Percentiles rank a stretch among this genome's conserved stretches.
Evolutionary conservation across 2,888 invertebrate genomes (phyloP).

Genomic region (Neoitamus cyanurus): DNA sequence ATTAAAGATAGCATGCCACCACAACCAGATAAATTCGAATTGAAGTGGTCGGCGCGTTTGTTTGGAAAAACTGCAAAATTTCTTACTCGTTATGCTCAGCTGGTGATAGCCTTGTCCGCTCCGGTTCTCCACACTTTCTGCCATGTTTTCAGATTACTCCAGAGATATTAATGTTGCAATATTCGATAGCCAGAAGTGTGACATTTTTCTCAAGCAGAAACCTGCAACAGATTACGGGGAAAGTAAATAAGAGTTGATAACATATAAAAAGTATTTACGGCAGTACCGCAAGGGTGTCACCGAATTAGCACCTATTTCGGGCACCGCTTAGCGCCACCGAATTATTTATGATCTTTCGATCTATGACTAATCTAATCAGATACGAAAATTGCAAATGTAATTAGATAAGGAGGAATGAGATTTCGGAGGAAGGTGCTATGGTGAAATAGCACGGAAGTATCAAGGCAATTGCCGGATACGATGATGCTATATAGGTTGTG

Average conservation of each 20-base stretch:
- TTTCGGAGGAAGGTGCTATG: neutral
- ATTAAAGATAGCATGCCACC: neutral
- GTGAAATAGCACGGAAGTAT: neutral
- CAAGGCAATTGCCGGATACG: neutral
- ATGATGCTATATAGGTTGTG: neutral
- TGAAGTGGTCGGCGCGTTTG: neutral
- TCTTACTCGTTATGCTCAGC: conserved; percentile 76
- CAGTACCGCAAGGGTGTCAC: neutral
- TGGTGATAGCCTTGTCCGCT: conserved; percentile 72
- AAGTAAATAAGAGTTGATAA: neutral
- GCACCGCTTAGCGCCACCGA: neutral
- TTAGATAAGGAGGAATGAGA: neutral
- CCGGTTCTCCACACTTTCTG: conserved; percentile 54
- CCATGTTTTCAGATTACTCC: conserved; percentile 51
- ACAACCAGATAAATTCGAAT: neutral
- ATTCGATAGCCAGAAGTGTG: conserved; percentile 5
- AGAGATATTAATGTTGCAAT: neutral
- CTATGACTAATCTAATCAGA: conserved; percentile 19
- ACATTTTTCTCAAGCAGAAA: neutral
- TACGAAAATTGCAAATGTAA: neutral
- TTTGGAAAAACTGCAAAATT: neutral
- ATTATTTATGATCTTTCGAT: neutral
- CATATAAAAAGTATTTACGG: neutral
- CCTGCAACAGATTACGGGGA: neutral
- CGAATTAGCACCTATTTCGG: neutral